Conservation (phyloP, 2,113 vertebrate genomes). For the Engystomops pustulosus region DNA sequence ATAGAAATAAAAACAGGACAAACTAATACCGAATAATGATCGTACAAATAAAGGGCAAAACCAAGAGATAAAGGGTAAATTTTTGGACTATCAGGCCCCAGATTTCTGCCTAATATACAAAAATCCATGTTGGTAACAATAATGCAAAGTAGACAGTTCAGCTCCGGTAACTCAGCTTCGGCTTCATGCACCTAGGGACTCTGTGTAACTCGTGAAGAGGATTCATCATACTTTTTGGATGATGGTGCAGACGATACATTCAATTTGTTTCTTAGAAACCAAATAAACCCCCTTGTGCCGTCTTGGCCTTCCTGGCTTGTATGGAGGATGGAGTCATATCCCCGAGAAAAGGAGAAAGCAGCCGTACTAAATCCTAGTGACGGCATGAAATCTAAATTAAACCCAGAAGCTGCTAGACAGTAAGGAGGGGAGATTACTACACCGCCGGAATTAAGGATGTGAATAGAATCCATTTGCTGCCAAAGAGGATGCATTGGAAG, state of each 20-base stretch:
- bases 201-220: not conserved
- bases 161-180: not conserved
- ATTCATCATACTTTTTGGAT: slow-evolving; percentile 47
- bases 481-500: slow-evolving; percentile 41
- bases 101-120: too few species aligned
- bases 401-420: slow-evolving; percentile 54
- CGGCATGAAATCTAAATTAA: slow-evolving; percentile 59
- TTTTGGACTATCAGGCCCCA: too few species aligned
- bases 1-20: too few species aligned
- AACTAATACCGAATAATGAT: too few species aligned
- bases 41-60: too few species aligned
- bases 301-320: slow-evolving; percentile 49
- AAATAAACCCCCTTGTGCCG: slow-evolving; percentile 17
- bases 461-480: slow-evolving; percentile 49
- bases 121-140: not conserved
- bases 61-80: too few species aligned
- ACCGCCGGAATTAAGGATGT: slow-evolving; percentile 54
- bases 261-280: slow-evolving; percentile 49
- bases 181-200: not conserved
- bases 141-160: not conserved
- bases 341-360: slow-evolving; percentile 44
- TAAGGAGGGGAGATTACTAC: slow-evolving; percentile 49
- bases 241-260: slow-evolving; percentile 27
- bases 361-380: slow-evolving; percentile 47
- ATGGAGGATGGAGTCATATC: slow-evolving; percentile 53